These are phyloP conservation scores for Leptopilina drosophilae DNA, from an alignment of 2,888 invertebrate species.

Conservation along the genomic window DNA sequence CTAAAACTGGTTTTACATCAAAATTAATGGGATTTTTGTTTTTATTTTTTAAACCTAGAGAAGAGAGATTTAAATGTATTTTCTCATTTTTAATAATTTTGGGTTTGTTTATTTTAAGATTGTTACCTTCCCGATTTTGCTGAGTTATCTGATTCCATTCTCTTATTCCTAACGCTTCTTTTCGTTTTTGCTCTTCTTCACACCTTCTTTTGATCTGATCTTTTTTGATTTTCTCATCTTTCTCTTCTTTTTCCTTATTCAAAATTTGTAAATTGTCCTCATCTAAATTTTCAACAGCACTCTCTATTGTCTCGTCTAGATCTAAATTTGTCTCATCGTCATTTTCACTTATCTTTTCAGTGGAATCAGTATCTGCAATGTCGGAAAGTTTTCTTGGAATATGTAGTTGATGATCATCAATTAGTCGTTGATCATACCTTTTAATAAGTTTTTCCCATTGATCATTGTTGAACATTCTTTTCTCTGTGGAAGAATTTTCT, in stretches of 20 bases:
- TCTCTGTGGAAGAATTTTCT: not conserved
- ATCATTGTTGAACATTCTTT: not conserved
- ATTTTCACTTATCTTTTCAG: not conserved
- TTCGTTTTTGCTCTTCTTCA: not conserved
- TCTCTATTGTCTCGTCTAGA: not conserved
- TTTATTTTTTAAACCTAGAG: not conserved
- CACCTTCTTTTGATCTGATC: not conserved
- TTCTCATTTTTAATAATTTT: not conserved
- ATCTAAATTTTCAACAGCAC: not conserved
- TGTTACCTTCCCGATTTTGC: not conserved
- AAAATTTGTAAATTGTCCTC: no score
- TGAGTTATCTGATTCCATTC: not conserved
- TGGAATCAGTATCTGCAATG: not conserved
- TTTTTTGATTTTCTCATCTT: not conserved
- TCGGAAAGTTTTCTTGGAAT: not conserved
- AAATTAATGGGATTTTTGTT: not conserved
- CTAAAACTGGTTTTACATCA: not conserved
- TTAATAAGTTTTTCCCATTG: not conserved
- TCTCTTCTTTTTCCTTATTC: not conserved
- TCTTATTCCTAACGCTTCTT: not conserved
- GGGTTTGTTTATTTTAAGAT: not conserved
- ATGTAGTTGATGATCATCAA: not conserved
- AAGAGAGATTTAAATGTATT: not conserved
- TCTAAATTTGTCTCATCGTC: not conserved
- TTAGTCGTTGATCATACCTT: not conserved